Conservation (phyloP, 1,140 invertebrate genomes). For the Zaprionus nigranus region DNA sequence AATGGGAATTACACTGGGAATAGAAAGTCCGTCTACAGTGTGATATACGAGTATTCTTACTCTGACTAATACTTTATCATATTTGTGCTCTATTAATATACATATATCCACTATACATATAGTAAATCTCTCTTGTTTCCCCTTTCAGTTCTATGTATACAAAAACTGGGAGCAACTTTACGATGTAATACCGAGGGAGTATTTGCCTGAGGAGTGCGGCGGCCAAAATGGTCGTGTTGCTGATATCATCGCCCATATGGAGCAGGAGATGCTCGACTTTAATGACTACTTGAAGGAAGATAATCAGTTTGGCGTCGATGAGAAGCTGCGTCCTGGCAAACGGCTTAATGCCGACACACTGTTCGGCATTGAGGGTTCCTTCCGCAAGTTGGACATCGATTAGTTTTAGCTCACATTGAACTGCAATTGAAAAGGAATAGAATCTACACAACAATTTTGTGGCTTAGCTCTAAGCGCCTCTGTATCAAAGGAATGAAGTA, state of each 20-base stretch:
- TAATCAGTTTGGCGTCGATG: constrained; percentile 85
- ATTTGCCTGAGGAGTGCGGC: constrained; percentile 86
- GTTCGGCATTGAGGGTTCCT: constrained; percentile 87
- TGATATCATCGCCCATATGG: constrained; percentile 85
- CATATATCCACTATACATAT: neutral
- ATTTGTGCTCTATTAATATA: neutral
- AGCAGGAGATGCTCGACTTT: constrained; percentile 84
- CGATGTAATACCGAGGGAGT: constrained; percentile 84
- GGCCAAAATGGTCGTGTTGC: constrained; percentile 84
- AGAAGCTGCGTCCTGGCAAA: constrained; percentile 85
- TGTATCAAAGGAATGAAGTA: constrained; percentile 33
- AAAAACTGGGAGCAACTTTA: constrained; percentile 82
- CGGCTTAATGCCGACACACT: constrained; percentile 85
- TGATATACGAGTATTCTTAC: no score
- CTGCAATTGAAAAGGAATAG: constrained; percentile 22
- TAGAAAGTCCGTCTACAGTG: neutral
- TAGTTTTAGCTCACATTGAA: constrained; percentile 41
- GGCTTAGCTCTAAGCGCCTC: constrained; percentile 24
- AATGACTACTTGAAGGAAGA: constrained; percentile 85
- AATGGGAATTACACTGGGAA: neutral
- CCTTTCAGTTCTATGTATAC: constrained; percentile 85
- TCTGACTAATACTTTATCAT: neutral
- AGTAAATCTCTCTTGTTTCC: neutral
- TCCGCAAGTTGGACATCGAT: constrained; percentile 84
- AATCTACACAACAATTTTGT: constrained; percentile 6